phyloP scores from a whole-genome alignment of 2,113 vertebrate species.

The Mystacornis crossleyi region DNA sequence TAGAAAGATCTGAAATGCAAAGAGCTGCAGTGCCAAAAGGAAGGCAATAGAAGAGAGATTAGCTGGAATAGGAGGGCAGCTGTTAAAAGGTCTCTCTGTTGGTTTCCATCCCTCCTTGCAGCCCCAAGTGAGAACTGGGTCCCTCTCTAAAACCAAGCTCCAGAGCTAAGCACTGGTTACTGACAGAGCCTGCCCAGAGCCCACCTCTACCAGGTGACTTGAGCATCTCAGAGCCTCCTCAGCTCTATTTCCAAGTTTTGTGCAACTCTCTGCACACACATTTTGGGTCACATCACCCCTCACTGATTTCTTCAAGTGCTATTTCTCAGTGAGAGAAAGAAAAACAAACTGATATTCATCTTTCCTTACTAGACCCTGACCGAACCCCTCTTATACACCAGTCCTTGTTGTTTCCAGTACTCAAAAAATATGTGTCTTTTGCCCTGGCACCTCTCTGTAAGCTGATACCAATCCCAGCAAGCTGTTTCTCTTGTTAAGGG shows the following conservation, averaged over 20 bases:
- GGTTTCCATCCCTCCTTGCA: not conserved
- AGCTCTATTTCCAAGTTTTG: not conserved
- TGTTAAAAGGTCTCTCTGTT: not conserved
- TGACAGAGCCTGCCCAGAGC: rapidly evolving
- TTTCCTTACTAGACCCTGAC: not conserved
- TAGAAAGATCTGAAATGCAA: not conserved
- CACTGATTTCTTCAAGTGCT: not conserved
- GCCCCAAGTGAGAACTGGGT: not conserved
- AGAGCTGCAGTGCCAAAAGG: not conserved
- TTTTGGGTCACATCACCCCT: not conserved
- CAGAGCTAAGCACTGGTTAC: not conserved
- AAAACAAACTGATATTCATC: not conserved
- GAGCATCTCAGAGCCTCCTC: not conserved
- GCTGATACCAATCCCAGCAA: not conserved
- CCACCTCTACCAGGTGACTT: not conserved
- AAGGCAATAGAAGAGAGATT: not conserved
- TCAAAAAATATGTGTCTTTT: not conserved
- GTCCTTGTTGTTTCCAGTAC: not conserved
- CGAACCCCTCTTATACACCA: not conserved
- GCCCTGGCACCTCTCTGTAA: not conserved
- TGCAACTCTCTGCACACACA: not conserved
- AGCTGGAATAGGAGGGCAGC: not conserved
- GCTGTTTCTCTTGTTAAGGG: not conserved
- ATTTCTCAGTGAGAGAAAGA: not conserved
- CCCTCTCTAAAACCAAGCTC: not conserved